A percentile compares a stretch with the other conserved stretches of the same genome.
These are phyloP conservation scores for Junonia oenone DNA, from an alignment of 2,888 invertebrate genomes.

Conservation along the genomic window DNA sequence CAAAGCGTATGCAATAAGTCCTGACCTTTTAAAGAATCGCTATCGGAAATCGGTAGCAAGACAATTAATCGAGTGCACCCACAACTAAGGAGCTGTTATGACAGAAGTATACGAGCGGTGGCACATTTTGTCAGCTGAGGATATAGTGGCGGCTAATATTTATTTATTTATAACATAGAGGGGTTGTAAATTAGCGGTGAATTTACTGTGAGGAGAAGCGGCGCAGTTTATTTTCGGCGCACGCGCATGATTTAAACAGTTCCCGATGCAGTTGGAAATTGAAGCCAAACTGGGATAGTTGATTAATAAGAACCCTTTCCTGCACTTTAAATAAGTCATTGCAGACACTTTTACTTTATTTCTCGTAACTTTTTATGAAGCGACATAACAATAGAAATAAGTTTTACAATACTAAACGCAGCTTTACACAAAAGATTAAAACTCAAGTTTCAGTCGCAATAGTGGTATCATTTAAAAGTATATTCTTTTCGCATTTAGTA, in stretches of 20 bases:
- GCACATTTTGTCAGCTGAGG: slow-evolving; percentile 66
- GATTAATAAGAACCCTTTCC: slow-evolving; percentile 31
- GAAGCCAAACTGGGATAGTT: slow-evolving; percentile 50
- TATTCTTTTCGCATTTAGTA: slow-evolving; percentile 27
- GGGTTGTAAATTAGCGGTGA: slow-evolving; percentile 77
- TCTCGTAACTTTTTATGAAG: too few relatives aligned
- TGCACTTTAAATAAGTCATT: too few relatives aligned
- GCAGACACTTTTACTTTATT: too few relatives aligned
- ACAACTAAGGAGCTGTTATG: slow-evolving; percentile 68
- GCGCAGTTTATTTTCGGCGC: slow-evolving; percentile 69
- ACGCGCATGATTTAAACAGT: slow-evolving; percentile 70
- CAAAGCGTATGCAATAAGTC: background rate
- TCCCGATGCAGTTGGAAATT: slow-evolving; percentile 50
- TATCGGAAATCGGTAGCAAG: slow-evolving; percentile 1
- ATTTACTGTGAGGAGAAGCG: slow-evolving; percentile 72
- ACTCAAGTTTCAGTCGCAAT: too few relatives aligned
- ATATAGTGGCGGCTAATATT: slow-evolving; percentile 65
- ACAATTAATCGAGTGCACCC: slow-evolving; percentile 50
- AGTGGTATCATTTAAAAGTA: background rate
- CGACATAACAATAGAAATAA: too few relatives aligned
- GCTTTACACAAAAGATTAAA: too few relatives aligned
- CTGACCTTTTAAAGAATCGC: background rate
- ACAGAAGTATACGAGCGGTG: slow-evolving; percentile 62
- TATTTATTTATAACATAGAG: slow-evolving; percentile 76
- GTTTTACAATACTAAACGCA: too few relatives aligned